Evolutionary conservation across 2,113 vertebrate species (phyloP), one percentile per base, ranked within the genome.

Genomic region (Oreochromis niloticus): DNA sequence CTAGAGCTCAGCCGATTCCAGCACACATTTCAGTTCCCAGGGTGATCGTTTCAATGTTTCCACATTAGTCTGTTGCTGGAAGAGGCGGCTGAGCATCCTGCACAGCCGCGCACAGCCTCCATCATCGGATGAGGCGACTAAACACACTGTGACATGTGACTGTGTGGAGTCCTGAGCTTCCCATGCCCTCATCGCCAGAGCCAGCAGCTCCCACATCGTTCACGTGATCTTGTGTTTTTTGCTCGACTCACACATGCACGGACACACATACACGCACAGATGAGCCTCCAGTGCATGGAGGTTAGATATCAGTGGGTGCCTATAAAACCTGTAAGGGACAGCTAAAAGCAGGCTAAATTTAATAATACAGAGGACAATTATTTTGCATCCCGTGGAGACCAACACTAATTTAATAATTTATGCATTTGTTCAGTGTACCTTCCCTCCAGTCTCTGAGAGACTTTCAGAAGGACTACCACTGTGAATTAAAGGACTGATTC

Each of bases 391-490:
- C 93, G 56, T 92, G 89, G 94, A 94, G 94, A 93, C 92, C 87
- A 79, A 91, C 89, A 90, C 93, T 95, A 95, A 96, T 96, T 96
- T 95, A 96, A 96, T 96, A 96, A 95, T 94, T 95, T 94, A 71
- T 93, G 91, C 88, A 22, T 91, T 91, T 93, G 87, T 89, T 90
- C 87, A 68, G 90, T 91, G 89, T 89, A 84, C 91, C 89, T 92
- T 59, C 88, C 91, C 89, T 91, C 83, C 89, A 91, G 87, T 86
- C 90, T 95, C 85, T 12, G 48, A 46, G 63, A 79, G 54, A 46
- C 92, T 93, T 94, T 92, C 95, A 36, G 39, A 90, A 94, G 94
- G 87, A 88, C 88, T 92, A 36, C 75, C 86, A 87, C 79, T 91
- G 89, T 87, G 91, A 91, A 90, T 68, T 39, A 6, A 30, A 59